Conservation (phyloP, 2,888 invertebrate genomes). For the Lordiphosa fenestrarum region DNA sequence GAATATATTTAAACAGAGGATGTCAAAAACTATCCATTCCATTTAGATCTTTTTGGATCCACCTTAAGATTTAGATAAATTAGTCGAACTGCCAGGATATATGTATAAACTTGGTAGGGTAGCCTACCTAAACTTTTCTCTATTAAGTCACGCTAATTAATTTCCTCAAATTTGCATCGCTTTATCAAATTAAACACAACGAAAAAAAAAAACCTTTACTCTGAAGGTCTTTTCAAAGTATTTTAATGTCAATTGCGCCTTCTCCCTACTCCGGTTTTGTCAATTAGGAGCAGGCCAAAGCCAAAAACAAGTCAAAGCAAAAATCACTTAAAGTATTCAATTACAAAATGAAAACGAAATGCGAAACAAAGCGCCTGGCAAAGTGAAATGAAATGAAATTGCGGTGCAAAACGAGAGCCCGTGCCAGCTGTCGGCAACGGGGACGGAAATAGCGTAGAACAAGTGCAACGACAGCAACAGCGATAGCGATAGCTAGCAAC, state of each 20-base stretch:
- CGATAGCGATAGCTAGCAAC: background rate
- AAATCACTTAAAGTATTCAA: constrained; percentile 69
- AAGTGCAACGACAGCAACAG: constrained; percentile 18
- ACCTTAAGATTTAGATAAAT: too few relatives aligned
- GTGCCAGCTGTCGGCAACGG: constrained; percentile 31
- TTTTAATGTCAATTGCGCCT: constrained; percentile 16
- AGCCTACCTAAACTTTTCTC: too few relatives aligned
- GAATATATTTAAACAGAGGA: too few relatives aligned
- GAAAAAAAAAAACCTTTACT: too few relatives aligned
- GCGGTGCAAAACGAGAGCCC: constrained; percentile 45
- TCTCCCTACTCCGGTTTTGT: constrained; percentile 37
- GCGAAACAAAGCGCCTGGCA: constrained; percentile 35
- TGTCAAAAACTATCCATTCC: too few relatives aligned
- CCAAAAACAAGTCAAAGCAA: constrained; percentile 33
- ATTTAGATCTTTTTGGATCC: too few relatives aligned
- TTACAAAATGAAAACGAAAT: constrained; percentile 51
- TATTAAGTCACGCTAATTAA: too few relatives aligned
- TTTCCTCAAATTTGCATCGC: too few relatives aligned
- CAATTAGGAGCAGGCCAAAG: constrained; percentile 30
- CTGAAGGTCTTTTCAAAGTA: too few relatives aligned
- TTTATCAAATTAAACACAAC: too few relatives aligned
- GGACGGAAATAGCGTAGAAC: constrained; percentile 13
- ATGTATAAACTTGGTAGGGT: too few relatives aligned
- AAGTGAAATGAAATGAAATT: constrained; percentile 53
- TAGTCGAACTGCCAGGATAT: too few relatives aligned